These are phyloP conservation scores for Megaleporinus macrocephalus DNA, from an alignment of 2,113 vertebrate species.

Conservation along the genomic window DNA sequence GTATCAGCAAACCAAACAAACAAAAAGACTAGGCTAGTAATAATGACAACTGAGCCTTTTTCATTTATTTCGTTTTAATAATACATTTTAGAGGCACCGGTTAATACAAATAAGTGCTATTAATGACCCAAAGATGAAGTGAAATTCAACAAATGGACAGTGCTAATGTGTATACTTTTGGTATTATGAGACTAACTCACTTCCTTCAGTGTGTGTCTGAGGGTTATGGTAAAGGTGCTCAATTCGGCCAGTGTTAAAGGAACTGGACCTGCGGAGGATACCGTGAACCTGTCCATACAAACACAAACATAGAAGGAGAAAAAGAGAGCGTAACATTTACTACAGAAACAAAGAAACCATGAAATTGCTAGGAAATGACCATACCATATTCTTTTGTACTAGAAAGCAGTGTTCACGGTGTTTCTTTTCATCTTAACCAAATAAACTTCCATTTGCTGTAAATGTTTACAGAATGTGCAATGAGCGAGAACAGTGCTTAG, in stretches of 20 bases:
- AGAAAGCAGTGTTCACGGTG: background rate
- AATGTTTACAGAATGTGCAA: background rate
- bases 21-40: too few relatives aligned
- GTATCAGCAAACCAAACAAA: too few relatives aligned
- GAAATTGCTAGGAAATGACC: background rate
- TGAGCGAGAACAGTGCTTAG: background rate
- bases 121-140: too few relatives aligned
- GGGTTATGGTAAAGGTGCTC: slow-evolving; percentile 97
- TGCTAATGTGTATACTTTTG: background rate
- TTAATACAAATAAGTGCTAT: too few relatives aligned
- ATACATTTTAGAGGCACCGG: too few relatives aligned
- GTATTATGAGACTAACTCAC: slow-evolving; percentile 80
- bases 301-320: background rate
- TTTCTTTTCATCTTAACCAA: slow-evolving; percentile 14
- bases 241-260: slow-evolving; percentile 97
- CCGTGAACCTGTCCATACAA: slow-evolving; percentile 87
- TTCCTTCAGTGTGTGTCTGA: slow-evolving; percentile 92
- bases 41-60: too few relatives aligned
- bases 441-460: slow-evolving; percentile 1
- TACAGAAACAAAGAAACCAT: background rate
- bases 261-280: slow-evolving; percentile 93
- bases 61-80: too few relatives aligned
- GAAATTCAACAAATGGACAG: too few relatives aligned
- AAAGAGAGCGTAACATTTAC: too few relatives aligned
- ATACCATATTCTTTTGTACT: background rate